Base-by-base conservation (phyloP, 2,797 vertebrate genomes). In the Telmatherina bonti region DNA sequence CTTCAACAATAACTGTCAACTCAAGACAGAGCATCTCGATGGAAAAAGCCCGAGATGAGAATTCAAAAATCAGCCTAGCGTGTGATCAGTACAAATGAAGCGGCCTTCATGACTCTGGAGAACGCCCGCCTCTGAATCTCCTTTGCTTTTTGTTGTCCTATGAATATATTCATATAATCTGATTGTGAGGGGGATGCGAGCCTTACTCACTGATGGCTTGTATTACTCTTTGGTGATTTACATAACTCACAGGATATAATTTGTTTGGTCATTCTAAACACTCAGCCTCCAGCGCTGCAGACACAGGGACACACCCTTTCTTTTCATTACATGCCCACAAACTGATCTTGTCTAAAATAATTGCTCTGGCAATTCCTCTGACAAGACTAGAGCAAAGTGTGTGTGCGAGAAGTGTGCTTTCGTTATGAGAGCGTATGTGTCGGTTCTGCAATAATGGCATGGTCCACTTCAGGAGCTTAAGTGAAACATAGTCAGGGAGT, bases 131-230 rank as follows among this genome's bases (percentile, higher is more conserved):
- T 81, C 77, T 8, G 13, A 85, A 47, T 84, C 75, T 58, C 61
- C 60, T 59, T 26, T 64, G 64, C 64, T 70, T 74, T 81, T 78
- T 81, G 73, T 77, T 79, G 71, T 79, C 69, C 75, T 59, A 92
- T 93, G 89, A 93, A 94, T 92, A 89, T 86, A 92, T 93, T 93
- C 85, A 93, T 92, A 89, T 86, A 78, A 88, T 93, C 74, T 84
- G 58, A 79, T 75, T 82, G 81, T 79, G 63, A 79, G 74, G 77
- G 63, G 62, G 76, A 33, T 80, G 81, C 54, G 56, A 29, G 63
- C 63, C 86, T 83, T 36, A 29, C 53, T 84, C 26, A 83, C 20
- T 74, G 79, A 72, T 76, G 49, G 35, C 27, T 11, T n/a, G 54
- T 38, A 64, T 76, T 67, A 70, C 69, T 83, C 74, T 61, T 27